These are phyloP conservation scores for Camelus dromedarius DNA, from an alignment of 2,113 vertebrate genomes.

Conservation along the genomic window DNA sequence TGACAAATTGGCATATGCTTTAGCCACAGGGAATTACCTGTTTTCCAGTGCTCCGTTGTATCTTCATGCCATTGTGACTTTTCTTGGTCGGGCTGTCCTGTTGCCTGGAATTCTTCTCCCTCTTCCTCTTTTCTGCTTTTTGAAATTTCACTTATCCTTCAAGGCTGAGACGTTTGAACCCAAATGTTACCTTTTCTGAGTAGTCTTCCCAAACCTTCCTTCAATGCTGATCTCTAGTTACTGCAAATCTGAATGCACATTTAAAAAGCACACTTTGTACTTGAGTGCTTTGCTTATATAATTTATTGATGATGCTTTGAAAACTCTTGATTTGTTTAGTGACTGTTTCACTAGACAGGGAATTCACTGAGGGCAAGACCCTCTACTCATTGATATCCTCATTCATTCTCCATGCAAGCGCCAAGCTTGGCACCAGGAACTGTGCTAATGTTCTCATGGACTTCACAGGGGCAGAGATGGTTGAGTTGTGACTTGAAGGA, in stretches of 20 bases:
- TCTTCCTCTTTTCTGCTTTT: not conserved
- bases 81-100: not conserved
- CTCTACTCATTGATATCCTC: not conserved
- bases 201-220: not conserved
- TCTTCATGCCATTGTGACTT: not conserved
- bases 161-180: not conserved
- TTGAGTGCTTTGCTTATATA: not conserved
- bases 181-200: not conserved
- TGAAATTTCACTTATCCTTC: not conserved
- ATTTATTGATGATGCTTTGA: not conserved
- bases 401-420: not conserved
- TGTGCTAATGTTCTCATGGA: not conserved
- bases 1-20: not conserved
- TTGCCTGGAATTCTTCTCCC: not conserved
- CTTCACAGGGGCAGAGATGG: not conserved
- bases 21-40: rapidly evolving
- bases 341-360: not conserved
- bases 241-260: not conserved
- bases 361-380: not conserved
- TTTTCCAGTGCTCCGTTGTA: not conserved
- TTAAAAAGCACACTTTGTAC: not conserved
- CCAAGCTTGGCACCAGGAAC: no score
- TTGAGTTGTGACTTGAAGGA: not conserved
- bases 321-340: slow-evolving; percentile 14
- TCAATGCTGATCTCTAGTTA: not conserved